phyloP scores from a whole-genome alignment of 2,797 vertebrate genomes.

The Semotilus atromaculatus region DNA sequence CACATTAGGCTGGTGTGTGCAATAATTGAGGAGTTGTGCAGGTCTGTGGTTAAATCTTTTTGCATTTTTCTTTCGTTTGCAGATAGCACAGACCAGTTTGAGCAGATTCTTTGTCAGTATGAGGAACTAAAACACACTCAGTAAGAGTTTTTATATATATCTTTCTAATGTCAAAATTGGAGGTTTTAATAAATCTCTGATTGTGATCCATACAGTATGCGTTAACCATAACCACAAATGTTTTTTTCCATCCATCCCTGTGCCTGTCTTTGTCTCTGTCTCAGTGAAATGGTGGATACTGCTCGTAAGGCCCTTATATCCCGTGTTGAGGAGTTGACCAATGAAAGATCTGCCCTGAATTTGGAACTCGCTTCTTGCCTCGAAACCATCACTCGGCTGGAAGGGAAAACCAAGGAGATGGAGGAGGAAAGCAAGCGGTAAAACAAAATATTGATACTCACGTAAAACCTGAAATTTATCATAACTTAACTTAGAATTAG shows the following conservation, averaged over 20 bases:
- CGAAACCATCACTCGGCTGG: constrained; percentile 72
- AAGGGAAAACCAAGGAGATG: constrained; percentile 76
- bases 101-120: constrained; percentile 78
- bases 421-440: constrained; percentile 81
- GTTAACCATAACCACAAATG: not conserved
- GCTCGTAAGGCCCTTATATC: constrained; percentile 81
- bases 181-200: not conserved
- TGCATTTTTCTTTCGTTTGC: constrained; percentile 43
- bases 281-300: constrained; percentile 75
- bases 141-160: constrained; percentile 71
- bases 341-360: constrained; percentile 75
- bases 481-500: not conserved
- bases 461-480: not conserved
- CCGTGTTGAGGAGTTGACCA: constrained; percentile 81
- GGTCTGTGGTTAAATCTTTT: constrained; percentile 29
- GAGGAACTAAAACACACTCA: constrained; percentile 82
- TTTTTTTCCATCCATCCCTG: not conserved
- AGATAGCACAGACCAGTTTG: constrained; percentile 79
- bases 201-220: not conserved
- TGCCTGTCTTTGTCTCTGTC: constrained; percentile 19
- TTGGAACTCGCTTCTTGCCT: constrained; percentile 73
- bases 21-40: not conserved
- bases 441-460: not conserved
- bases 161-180: not conserved
- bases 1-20: not conserved